Evolutionary conservation across 1,140 invertebrate species (phyloP).

Genomic region (Drosophila ogumai): DNA sequence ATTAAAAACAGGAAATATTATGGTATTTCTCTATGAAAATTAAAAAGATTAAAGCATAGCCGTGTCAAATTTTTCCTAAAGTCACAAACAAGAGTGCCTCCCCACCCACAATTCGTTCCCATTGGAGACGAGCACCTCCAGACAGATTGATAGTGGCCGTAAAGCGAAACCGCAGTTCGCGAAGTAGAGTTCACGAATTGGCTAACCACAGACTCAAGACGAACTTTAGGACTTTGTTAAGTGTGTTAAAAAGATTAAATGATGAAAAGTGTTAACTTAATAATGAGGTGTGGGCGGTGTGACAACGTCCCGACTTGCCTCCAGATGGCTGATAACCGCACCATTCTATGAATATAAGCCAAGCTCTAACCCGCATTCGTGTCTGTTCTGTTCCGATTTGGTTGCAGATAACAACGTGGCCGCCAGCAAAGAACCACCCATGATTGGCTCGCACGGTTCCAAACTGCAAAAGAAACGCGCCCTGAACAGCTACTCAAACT

Average conservation of each 20-base stretch:
- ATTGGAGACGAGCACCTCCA: slow-evolving; percentile 22
- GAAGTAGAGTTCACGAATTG: slow-evolving; percentile 20
- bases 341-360: neutral
- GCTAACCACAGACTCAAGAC: neutral
- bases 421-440: slow-evolving; percentile 55
- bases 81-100: neutral
- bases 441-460: slow-evolving; percentile 52
- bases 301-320: neutral
- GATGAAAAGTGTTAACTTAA: slow-evolving; percentile 22
- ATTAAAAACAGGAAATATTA: slow-evolving; percentile 1
- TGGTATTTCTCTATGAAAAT: neutral
- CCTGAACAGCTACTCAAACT: slow-evolving; percentile 58
- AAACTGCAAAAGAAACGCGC: slow-evolving; percentile 55
- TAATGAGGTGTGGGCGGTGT: slow-evolving; percentile 28
- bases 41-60: slow-evolving; percentile 10
- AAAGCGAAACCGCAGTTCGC: slow-evolving; percentile 26
- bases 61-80: slow-evolving; percentile 8
- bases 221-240: slow-evolving; percentile 41
- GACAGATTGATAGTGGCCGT: slow-evolving; percentile 13
- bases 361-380: slow-evolving; percentile 37
- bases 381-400: slow-evolving; percentile 28
- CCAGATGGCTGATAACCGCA: slow-evolving; percentile 12
- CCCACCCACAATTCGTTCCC: neutral
- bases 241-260: slow-evolving; percentile 20
- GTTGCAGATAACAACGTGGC: slow-evolving; percentile 53